Evolutionary conservation across 1,140 invertebrate species (phyloP).

Genomic region (Sycophaga agraensis): DNA sequence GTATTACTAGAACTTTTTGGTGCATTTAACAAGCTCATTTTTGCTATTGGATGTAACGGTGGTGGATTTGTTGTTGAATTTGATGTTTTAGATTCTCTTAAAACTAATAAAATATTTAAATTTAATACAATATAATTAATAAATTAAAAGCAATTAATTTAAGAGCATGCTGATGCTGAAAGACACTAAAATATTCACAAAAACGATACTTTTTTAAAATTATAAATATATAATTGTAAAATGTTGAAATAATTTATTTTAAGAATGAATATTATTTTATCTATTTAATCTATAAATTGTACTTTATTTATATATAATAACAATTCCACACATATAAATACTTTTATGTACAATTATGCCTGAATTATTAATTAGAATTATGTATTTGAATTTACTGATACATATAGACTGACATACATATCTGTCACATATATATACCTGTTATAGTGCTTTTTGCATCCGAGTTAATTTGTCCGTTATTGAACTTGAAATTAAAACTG

Average conservation of each 20-base stretch:
- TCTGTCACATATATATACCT: constrained; percentile 41
- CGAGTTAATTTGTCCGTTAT: constrained; percentile 57
- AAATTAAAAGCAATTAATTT: too few species aligned
- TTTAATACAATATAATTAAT: background rate
- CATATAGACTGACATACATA: background rate
- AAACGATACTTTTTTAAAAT: too few species aligned
- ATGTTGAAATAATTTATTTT: background rate
- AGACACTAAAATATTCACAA: too few species aligned
- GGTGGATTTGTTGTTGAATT: constrained; percentile 51
- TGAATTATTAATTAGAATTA: too few species aligned
- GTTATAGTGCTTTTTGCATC: constrained; percentile 58
- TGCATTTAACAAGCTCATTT: constrained; percentile 48
- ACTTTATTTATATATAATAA: too few species aligned
- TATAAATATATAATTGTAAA: background rate
- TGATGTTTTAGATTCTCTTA: constrained; percentile 52
- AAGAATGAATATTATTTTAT: background rate
- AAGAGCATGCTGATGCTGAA: too few species aligned
- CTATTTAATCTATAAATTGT: too few species aligned
- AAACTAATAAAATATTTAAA: constrained; percentile 41
- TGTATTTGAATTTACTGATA: background rate
- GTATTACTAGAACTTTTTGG: constrained; percentile 43
- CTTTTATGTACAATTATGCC: too few species aligned
- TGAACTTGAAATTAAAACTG: constrained; percentile 60
- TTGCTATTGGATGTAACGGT: constrained; percentile 53
- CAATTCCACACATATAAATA: too few species aligned